Base-by-base conservation (phyloP, 2,113 vertebrate species). In the Dromas ardeola region DNA sequence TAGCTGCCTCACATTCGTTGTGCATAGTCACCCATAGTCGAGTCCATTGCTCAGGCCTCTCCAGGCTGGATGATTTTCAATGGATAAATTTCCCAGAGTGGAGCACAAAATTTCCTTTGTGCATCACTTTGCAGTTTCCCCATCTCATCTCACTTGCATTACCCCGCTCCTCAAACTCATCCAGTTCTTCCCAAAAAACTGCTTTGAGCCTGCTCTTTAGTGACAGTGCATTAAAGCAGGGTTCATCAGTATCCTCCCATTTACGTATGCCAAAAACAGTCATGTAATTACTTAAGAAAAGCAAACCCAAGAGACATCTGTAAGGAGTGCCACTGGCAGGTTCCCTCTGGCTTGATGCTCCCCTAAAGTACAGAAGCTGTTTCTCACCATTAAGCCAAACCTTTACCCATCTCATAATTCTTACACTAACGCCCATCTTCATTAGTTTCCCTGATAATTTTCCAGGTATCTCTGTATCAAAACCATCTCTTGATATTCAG, bases 1-100 rank as follows among this genome's bases (percentile, higher is more conserved):
- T 12, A 15, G n/a, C 10, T 2, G 5, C 32, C 49, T 88, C 40
- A 69, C 0, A 0, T 70, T 62, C 12, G 1, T 20, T 55, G 34
- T 81, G 32, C 13, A 15, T 3, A 50, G 52, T 40, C 65, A 89
- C n/a, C 27, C 22, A 13, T 4, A 34, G 34, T 8, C 1, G 9
- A 56, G 43, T 8, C 34, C 62, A 11, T 8, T 25, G 40, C 38
- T 80, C 43, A 10, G 26, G 19, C 42, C 13, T 40, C 36, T 69
- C 23, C 52, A 61, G 38, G 36, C 14, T 1, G 4, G 49, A 7
- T 80, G 30, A 19, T 3, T 78, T 88, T 58, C 36, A 62, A 2
- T 14, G 36, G 58, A 32, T 7, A 36, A 6, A 53, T 42, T 85
- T 77, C 62, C 36, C 25, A 52, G 30, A 85, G 6, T 0, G 2